Base-by-base conservation (phyloP, 2,888 invertebrate species). In the Formica aserva region DNA sequence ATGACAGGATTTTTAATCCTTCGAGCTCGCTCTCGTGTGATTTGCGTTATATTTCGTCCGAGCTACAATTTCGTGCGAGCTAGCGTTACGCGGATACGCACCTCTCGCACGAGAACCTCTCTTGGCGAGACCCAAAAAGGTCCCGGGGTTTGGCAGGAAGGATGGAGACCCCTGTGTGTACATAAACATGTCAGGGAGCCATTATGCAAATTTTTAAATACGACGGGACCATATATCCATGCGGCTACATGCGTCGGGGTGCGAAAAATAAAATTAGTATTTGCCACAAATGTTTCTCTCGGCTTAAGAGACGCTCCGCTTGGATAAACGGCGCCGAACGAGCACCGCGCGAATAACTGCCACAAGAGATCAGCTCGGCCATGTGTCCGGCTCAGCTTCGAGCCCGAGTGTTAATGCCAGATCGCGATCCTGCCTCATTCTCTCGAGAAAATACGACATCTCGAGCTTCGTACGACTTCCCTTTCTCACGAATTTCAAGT, bases 191-290 rank as follows among this genome's bases (percentile, higher is more conserved):
- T 93, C 94, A 92, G 91, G 89, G 87, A 91, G 90, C 93, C 93
- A 94, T 94, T 94, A 94, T 94, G 94, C 93, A 94, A 93, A 94
- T 94, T 94, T 94, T 94, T 94, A 93, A 94, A 94, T 93, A 93
- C 93, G 93, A 92, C 92, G 92, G 90, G 92, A 91, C 93, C 91
- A 92, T 92, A 93, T 92, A 94, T 93, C 92, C 92, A 52, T 88
- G 69, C 84, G 74, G 41, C 78, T 60, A 52, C 52, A n/a, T n/a
- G 35, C 78, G 87, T 87, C 89, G 88, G 92, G 92, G 92, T 93
- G 93, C 92, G 93, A 92, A 93, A 94, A 93, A 94, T 94, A 94
- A 94, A 94, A 94, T 93, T 93, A 94, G 91, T 92, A 92, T 91
- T 52, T 91, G 89, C 91, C 92, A 89, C 89, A 89, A 92, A 92